Percentiles rank a stretch among this genome's conserved stretches.
phyloP scores from a whole-genome alignment of 2,113 vertebrate genomes.

The Theropithecus gelada region DNA sequence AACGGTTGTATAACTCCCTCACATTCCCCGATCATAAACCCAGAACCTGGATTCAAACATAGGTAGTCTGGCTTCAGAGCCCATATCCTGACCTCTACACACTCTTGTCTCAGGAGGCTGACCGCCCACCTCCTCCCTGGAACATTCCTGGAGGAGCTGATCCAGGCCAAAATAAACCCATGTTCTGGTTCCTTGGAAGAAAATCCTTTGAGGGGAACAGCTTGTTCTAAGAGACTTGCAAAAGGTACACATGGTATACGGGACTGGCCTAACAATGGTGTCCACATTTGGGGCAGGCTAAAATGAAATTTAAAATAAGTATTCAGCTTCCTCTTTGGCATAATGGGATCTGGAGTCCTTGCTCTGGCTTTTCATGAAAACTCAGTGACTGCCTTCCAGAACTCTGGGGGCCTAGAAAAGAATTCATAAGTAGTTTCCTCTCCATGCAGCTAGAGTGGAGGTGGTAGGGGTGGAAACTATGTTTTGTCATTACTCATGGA shows the following conservation, averaged over 20 bases:
- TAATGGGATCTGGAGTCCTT: neutral
- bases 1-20: neutral
- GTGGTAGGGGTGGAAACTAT: neutral
- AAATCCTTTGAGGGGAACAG: neutral
- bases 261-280: neutral
- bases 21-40: neutral
- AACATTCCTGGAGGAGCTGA: neutral
- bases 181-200: neutral
- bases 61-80: neutral
- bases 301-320: neutral
- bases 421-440: neutral
- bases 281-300: neutral
- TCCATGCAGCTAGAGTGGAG: neutral
- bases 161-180: neutral
- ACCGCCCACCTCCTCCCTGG: neutral
- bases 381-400: neutral
- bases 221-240: neutral
- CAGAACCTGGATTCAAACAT: neutral
- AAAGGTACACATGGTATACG: neutral
- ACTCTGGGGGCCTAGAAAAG: conserved; percentile 1
- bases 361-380: neutral
- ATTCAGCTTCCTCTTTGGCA: neutral
- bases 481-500: conserved; percentile 35
- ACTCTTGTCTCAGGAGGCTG: neutral
- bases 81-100: too few relatives aligned